Evolutionary conservation across 1,140 invertebrate genomes (phyloP).

Genomic region (Telenomus remus): DNA sequence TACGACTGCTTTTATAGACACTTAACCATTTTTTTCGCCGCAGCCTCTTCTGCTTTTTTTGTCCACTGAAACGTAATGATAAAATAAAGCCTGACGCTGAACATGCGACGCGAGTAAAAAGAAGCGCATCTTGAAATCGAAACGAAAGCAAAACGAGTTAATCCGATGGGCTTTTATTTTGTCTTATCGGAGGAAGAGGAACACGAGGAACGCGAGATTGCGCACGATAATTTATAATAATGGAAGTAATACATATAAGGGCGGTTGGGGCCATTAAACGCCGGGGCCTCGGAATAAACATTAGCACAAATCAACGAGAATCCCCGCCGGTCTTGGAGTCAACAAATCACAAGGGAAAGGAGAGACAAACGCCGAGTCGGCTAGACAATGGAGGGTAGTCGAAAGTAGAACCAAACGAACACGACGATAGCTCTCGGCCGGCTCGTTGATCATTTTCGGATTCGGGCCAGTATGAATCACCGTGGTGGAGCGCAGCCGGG

Average conservation of each 20-base stretch:
- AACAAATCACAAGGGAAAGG: constrained; percentile 24
- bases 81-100: constrained; percentile 1
- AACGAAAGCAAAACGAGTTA: constrained; percentile 4
- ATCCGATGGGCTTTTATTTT: constrained; percentile 1
- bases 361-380: neutral
- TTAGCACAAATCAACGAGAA: constrained; percentile 24
- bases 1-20: constrained; percentile 6
- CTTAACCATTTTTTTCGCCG: too few species aligned
- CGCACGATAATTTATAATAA: constrained; percentile 20
- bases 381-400: constrained; percentile 8
- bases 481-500: too few species aligned
- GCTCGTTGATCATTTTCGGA: too few species aligned
- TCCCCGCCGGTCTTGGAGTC: neutral
- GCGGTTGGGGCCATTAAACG: constrained; percentile 9
- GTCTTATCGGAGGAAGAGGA: constrained; percentile 5
- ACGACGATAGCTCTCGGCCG: too few species aligned
- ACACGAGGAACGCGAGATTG: constrained; percentile 9
- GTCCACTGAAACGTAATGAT: constrained; percentile 5
- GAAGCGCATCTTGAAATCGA: neutral
- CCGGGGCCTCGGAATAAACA: constrained; percentile 6
- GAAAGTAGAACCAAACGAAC: too few species aligned
- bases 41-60: neutral
- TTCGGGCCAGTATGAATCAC: too few species aligned
- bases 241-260: constrained; percentile 13
- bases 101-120: neutral